Base-by-base conservation (phyloP, 1,140 invertebrate genomes). In the Calosoma granatense region DNA sequence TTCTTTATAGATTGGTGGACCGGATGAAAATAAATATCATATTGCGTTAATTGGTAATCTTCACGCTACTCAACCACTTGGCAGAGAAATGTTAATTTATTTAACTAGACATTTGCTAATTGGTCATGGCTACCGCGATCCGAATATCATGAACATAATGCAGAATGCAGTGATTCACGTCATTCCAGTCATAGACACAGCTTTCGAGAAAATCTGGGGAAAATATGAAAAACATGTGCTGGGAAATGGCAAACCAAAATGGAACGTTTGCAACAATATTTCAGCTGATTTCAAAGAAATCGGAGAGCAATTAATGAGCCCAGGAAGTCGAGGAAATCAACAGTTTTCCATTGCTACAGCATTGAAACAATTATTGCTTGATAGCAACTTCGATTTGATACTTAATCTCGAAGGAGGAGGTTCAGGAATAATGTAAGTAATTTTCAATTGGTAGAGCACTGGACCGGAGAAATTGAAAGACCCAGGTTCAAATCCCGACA, bases 31-130 rank as follows among this genome's bases (percentile, higher is more conserved):
- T 1, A 92, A 92, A 75, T 83, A 86, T 62, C 86, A 91, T 63
- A 78, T 97, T 15, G 82, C 84, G 2, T 68, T 97, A 19, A 74
- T 95, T 12, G 92, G 92, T 23, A 90, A 90, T 20, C 66, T 96
- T 22, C 90, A 88, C 68, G 86, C 84, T 3, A 85, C 88, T 6
- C 87, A 94, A 64, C 86, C 90, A 1, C 71, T 89, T 14, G 92
- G 91, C 0, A 79, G 90, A 57, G 93, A 97, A 72, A 77, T 97
- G 22, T 69, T 89, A 0, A 65, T 94, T 0, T 83, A 92, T 68
- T 76, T 97, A 51, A 84, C 87, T 0, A 78, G 88, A 0, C 92
- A 97, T 75, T 74, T 97, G 14, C 67, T 86, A 9, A 81, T 75
- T 54, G 90, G 86, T 1, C 83, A 85, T 68, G 70, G 75, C 36